Percentiles rank a stretch among this genome's conserved stretches.
These are phyloP conservation scores for Tinamus guttatus DNA, from an alignment of 2,113 vertebrate genomes.

Conservation along the genomic window DNA sequence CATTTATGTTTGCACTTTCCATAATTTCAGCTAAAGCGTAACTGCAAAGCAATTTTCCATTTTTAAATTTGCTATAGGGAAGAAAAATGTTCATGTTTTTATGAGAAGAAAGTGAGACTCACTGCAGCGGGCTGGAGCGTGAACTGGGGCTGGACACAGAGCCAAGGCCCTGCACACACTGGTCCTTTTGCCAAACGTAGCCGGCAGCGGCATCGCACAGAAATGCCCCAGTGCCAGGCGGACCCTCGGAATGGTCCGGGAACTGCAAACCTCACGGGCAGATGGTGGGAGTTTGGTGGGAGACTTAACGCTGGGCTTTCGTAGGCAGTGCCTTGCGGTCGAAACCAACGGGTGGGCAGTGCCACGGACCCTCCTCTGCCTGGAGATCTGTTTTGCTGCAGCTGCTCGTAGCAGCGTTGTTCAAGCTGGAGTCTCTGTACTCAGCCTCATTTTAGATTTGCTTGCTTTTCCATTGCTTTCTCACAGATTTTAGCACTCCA, in stretches of 20 bases:
- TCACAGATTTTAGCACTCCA: background rate
- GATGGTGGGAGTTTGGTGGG: background rate
- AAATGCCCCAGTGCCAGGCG: background rate
- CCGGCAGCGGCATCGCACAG: background rate
- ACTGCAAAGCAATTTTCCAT: background rate
- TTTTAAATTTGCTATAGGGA: background rate
- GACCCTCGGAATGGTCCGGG: background rate
- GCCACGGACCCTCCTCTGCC: background rate
- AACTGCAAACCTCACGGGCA: background rate
- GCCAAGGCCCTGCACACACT: background rate
- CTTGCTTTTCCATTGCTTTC: background rate
- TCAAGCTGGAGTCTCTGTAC: background rate
- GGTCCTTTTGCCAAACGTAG: background rate
- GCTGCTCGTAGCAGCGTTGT: background rate
- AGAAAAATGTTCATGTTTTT: background rate
- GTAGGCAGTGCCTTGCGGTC: background rate
- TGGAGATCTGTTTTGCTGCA: background rate
- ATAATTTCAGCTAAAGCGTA: background rate
- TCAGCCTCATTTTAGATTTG: background rate
- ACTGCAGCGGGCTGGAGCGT: too few species aligned
- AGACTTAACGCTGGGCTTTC: background rate
- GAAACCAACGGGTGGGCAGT: fast-evolving
- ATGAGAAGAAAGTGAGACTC: background rate
- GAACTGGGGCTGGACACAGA: background rate
- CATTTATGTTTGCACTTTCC: background rate